These are phyloP conservation scores for Acleris emargana DNA, from an alignment of 2,888 invertebrate genomes.

Conservation along the genomic window DNA sequence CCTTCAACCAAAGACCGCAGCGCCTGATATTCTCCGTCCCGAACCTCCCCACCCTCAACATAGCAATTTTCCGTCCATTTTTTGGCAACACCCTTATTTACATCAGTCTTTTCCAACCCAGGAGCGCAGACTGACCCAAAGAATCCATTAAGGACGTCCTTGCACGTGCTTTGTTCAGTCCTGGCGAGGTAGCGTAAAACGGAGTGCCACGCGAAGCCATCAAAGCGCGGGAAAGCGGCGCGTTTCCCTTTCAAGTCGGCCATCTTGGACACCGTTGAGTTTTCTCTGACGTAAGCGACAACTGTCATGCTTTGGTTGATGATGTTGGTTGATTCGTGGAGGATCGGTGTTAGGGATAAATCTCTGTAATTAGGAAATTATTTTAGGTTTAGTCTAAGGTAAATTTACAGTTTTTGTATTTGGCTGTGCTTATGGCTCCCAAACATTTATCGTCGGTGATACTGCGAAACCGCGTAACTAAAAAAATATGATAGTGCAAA, in stretches of 20 bases:
- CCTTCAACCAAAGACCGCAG: conserved; percentile 87
- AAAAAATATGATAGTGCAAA: too few relatives aligned
- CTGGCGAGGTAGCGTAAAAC: conserved; percentile 72
- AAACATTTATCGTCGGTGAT: too few relatives aligned
- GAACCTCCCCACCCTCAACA: conserved; percentile 56
- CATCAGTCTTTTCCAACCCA: conserved; percentile 53
- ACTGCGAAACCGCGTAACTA: too few relatives aligned
- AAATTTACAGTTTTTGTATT: neutral
- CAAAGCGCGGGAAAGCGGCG: conserved; percentile 92
- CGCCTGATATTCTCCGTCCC: conserved; percentile 85
- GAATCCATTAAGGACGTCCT: conserved; percentile 77
- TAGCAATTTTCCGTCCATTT: conserved; percentile 61
- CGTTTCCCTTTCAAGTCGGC: conserved; percentile 87
- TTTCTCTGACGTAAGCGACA: conserved; percentile 86
- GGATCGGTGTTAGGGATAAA: conserved; percentile 80
- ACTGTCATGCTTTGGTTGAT: conserved; percentile 85
- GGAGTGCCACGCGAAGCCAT: conserved; percentile 88
- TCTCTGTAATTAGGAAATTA: conserved; percentile 69
- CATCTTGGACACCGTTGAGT: conserved; percentile 83
- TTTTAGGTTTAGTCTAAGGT: neutral
- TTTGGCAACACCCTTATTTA: conserved; percentile 44
- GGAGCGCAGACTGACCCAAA: conserved; percentile 88
- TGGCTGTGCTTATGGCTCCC: too few relatives aligned
- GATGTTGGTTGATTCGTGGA: conserved; percentile 85
- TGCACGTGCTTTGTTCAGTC: conserved; percentile 69